These are phyloP conservation scores for Nycticebus coucang DNA, from an alignment of 2,113 vertebrate genomes.

Conservation along the genomic window DNA sequence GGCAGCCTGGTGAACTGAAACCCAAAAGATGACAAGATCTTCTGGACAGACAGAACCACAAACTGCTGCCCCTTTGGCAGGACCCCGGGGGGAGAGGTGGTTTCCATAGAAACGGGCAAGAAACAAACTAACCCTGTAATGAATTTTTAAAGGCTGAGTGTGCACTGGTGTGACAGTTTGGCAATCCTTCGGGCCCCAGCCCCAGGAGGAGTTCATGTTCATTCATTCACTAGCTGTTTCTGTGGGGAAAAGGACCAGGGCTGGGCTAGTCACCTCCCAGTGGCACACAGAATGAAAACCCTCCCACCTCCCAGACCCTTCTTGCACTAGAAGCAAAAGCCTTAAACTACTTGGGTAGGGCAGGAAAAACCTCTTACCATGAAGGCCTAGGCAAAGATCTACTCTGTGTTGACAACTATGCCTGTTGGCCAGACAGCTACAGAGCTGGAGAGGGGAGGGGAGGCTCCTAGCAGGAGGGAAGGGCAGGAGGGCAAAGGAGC, in stretches of 20 bases:
- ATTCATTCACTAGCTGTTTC: background rate
- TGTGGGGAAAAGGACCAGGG: background rate
- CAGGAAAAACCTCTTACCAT: background rate
- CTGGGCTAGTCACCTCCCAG: background rate
- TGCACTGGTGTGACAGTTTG: background rate
- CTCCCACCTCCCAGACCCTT: background rate
- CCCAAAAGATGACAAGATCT: background rate
- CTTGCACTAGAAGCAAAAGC: background rate
- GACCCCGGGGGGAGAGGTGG: fast-evolving
- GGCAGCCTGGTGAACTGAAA: background rate
- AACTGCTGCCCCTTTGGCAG: background rate
- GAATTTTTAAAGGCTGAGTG: background rate
- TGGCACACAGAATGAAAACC: fast-evolving
- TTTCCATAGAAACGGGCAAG: background rate
- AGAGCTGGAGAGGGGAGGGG: too few species aligned
- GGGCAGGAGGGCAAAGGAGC: too few species aligned
- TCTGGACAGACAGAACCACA: background rate
- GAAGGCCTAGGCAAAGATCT: background rate
- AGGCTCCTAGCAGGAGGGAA: too few species aligned
- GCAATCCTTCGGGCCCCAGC: too few species aligned
- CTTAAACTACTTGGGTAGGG: background rate
- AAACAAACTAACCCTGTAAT: background rate
- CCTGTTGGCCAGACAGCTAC: too few species aligned
- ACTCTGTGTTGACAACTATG: too few species aligned
- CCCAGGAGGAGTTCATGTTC: background rate